Evolutionary conservation across 1,140 invertebrate genomes (phyloP).

Genomic region (Heliothis subflexa): DNA sequence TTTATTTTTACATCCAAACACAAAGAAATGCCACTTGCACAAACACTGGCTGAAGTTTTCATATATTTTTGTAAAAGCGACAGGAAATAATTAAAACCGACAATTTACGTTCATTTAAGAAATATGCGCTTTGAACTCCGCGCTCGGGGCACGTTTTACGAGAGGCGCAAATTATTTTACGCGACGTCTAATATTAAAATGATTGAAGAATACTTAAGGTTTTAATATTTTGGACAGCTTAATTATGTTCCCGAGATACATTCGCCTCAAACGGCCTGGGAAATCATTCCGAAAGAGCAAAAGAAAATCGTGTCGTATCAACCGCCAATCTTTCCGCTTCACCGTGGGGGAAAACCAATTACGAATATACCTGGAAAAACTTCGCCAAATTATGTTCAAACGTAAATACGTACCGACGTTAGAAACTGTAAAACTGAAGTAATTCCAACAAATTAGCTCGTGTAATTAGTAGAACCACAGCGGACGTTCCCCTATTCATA

Average conservation of each 20-base stretch:
- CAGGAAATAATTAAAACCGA: slow-evolving; percentile 48
- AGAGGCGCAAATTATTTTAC: slow-evolving; percentile 45
- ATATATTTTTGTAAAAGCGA: slow-evolving; percentile 38
- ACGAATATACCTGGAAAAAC: slow-evolving; percentile 10
- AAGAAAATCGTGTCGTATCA: slow-evolving; percentile 17
- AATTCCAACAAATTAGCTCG: slow-evolving; percentile 39
- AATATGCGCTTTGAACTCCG: slow-evolving; percentile 48
- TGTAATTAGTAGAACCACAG: slow-evolving; percentile 18
- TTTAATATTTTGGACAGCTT: slow-evolving; percentile 9
- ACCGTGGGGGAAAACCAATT: not conserved
- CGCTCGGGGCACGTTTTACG: slow-evolving; percentile 30
- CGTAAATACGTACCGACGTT: slow-evolving; percentile 7
- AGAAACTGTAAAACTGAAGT: slow-evolving; percentile 2
- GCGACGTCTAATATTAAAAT: slow-evolving; percentile 37
- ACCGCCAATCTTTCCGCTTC: slow-evolving; percentile 23
- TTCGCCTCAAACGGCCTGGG: slow-evolving; percentile 2
- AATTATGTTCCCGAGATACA: slow-evolving; percentile 9
- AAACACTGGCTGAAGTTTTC: slow-evolving; percentile 29
- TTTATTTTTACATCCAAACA: slow-evolving; percentile 46
- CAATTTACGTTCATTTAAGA: slow-evolving; percentile 44
- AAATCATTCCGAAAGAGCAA: slow-evolving; percentile 16
- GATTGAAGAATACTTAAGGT: slow-evolving; percentile 40
- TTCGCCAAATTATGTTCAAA: not conserved
- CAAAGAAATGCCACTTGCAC: slow-evolving; percentile 46
- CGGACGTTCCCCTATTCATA: slow-evolving; percentile 40